These are phyloP conservation scores for Brevimyrus niger DNA, from an alignment of 2,113 vertebrate genomes.

Conservation along the genomic window DNA sequence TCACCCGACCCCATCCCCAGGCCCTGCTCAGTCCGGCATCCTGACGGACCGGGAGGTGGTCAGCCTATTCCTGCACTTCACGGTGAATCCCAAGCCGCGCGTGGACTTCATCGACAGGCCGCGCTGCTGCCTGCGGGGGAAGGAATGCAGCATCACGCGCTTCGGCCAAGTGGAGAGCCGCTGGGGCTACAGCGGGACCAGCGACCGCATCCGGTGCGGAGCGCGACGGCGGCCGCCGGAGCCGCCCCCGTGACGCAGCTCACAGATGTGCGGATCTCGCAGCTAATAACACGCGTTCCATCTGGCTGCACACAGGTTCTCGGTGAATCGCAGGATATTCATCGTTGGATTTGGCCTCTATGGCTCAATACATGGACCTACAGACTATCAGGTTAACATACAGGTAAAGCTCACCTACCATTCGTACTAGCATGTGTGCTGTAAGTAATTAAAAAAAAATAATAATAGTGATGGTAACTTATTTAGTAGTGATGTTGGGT, in stretches of 20 bases:
- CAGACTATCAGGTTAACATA: constrained; percentile 81
- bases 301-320: constrained; percentile 59
- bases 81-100: constrained; percentile 76
- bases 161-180: constrained; percentile 87
- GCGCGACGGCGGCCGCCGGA: too few species aligned
- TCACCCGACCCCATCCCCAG: neutral
- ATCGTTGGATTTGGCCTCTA: constrained; percentile 80
- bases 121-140: constrained; percentile 78
- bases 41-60: constrained; percentile 80
- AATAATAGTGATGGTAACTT: neutral
- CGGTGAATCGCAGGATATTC: constrained; percentile 77
- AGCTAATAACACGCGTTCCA: neutral
- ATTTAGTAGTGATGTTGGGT: neutral
- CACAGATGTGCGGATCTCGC: neutral
- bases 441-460: neutral
- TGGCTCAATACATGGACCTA: constrained; percentile 79
- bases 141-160: constrained; percentile 81
- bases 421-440: neutral
- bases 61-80: constrained; percentile 82
- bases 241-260: too few species aligned
- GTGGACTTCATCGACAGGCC: constrained; percentile 83
- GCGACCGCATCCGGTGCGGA: constrained; percentile 74
- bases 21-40: constrained; percentile 72
- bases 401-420: constrained; percentile 54
- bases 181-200: constrained; percentile 85